Conservation (phyloP, 2,888 invertebrate species). For the Limenitis camilla region DNA sequence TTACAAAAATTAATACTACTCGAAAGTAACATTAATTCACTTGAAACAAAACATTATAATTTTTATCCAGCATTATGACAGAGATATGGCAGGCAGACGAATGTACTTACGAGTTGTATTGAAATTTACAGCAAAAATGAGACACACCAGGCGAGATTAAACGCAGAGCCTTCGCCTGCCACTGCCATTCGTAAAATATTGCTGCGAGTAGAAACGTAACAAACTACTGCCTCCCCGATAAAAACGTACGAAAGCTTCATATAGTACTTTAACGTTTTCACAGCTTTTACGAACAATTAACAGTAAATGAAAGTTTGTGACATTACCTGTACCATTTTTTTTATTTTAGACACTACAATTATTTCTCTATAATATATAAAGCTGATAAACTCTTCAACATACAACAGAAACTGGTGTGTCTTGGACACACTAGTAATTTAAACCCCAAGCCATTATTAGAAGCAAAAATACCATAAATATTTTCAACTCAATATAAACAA, state of each 20-base stretch:
- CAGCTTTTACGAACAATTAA: too few species aligned
- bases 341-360: too few species aligned
- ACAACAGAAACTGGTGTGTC: too few species aligned
- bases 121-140: constrained; percentile 36
- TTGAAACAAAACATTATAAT: constrained; percentile 7
- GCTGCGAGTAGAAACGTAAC: constrained; percentile 45
- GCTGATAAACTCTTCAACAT: too few species aligned
- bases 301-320: too few species aligned
- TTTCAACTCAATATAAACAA: too few species aligned
- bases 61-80: constrained; percentile 15
- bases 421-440: too few species aligned
- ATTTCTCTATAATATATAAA: too few species aligned
- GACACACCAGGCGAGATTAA: constrained; percentile 50
- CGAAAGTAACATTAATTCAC: neutral
- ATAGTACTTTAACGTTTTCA: constrained; percentile 10
- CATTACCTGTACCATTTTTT: too few species aligned
- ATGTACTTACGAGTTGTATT: constrained; percentile 9
- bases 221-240: constrained; percentile 36
- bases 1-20: neutral
- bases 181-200: constrained; percentile 50
- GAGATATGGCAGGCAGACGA: constrained; percentile 12
- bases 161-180: constrained; percentile 38
- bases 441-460: too few species aligned
- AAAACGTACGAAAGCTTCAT: constrained; percentile 26
- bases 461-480: too few species aligned